Conservation (phyloP, 2,797 vertebrate species). For the Scyliorhinus canicula region DNA sequence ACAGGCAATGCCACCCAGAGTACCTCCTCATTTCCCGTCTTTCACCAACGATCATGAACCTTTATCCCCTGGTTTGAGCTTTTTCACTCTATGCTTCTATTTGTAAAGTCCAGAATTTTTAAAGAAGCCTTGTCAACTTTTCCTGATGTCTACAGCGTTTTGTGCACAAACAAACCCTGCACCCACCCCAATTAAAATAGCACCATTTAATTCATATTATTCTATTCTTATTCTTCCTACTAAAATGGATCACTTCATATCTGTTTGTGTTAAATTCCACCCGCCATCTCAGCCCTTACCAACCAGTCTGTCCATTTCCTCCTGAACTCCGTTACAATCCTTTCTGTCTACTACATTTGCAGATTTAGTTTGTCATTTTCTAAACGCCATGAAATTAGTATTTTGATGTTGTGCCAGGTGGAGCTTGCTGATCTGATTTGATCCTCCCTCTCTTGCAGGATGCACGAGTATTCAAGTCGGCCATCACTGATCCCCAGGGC, state of each 20-base stretch:
- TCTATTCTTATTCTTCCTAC: too few relatives aligned
- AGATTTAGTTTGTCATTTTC: neutral
- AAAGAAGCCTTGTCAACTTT: too few relatives aligned
- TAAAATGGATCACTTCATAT: neutral
- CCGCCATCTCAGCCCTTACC: neutral
- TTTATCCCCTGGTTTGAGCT: neutral
- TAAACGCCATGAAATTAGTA: neutral
- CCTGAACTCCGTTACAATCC: neutral
- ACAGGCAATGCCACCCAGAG: too few relatives aligned
- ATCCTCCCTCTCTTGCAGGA: slow-evolving; percentile 56
- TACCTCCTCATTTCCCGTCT: too few relatives aligned
- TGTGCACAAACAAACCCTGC: too few relatives aligned
- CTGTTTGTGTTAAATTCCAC: neutral
- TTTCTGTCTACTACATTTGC: neutral
- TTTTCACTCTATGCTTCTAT: too few relatives aligned
- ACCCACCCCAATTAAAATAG: too few relatives aligned
- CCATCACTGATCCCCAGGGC: slow-evolving; percentile 74
- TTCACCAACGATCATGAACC: neutral
- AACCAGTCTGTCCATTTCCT: neutral
- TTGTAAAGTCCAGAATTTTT: too few relatives aligned
- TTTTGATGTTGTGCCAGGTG: neutral
- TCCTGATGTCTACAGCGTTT: too few relatives aligned
- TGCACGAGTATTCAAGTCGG: slow-evolving; percentile 77
- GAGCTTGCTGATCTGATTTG: neutral
- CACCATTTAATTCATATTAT: too few relatives aligned